Evolutionary conservation across 2,888 invertebrate genomes (phyloP), one percentile per base, ranked within the genome.

Genomic region (Dasysyrphus albostriatus): DNA sequence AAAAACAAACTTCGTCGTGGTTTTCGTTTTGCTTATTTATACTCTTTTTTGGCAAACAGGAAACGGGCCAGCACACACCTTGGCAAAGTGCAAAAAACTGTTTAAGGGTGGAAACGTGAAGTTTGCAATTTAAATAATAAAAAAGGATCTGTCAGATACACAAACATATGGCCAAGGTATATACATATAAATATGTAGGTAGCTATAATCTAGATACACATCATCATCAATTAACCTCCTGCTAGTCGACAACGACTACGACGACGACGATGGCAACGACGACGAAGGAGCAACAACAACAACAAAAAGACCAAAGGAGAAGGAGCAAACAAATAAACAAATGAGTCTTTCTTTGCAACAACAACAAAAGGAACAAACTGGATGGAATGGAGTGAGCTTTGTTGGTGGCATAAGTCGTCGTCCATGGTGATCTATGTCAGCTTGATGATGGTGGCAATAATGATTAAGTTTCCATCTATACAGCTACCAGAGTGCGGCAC

Each of bases 401-500:
- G 87, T 87, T 87, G 87, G 82, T 87, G 87, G 87, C 75, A 83
- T 61, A 87, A 87, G 75, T 75, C 79, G 78, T 87, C 79, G 83
- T 83, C 87, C 83, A 83, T 83, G 87, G 87, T 74, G 83, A 87
- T 87, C 77, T 77, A 78, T 77, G 82, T 74, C 73, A 61, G 59
- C 73, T 82, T 85, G 77, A 77, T 82, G 85, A 77, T 82, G 77
- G 77, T 49, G 70, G 74, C 81, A 85, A 74, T 82, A 82, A 81
- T 82, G 78, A 77, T 80, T 77, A 82, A 78, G 74, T 82, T 78
- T 82, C 81, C 58, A 37, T 47, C 49, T 54, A 7, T 34, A 59
- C 39, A 24, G 73, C 75, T 44, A 74, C 42, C 44, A 54, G 14
- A 67, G 1, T 54, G 59, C 61, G 42, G 67, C 77, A 70, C 82